Evolutionary conservation across 2,113 vertebrate species (phyloP).

Genomic region (Corydoras maculifer): DNA sequence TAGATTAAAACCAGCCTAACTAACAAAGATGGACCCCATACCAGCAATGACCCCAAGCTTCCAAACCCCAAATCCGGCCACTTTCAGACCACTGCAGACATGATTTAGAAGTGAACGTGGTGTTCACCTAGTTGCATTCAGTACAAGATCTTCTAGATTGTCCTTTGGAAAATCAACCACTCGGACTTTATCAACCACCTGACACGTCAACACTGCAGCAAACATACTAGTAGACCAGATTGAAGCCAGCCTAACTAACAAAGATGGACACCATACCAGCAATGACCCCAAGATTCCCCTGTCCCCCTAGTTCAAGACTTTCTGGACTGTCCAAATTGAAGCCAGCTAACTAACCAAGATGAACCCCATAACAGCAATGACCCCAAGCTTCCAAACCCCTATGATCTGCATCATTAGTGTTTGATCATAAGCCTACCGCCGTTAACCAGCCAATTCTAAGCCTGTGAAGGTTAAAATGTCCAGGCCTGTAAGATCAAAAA

Average conservation of each 20-base stretch:
- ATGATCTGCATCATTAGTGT: too few species aligned
- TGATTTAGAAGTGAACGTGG: too few species aligned
- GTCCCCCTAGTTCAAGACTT: neutral
- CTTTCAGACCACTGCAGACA: too few species aligned
- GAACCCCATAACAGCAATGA: too few species aligned
- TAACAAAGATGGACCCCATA: neutral
- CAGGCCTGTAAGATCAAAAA: slow-evolving; percentile 6
- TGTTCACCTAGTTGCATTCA: too few species aligned
- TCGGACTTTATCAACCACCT: neutral
- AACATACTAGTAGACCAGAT: neutral
- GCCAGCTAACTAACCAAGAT: too few species aligned
- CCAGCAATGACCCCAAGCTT: neutral
- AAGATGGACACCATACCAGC: neutral
- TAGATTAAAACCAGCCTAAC: neutral
- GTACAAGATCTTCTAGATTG: too few species aligned
- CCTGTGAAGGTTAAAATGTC: too few species aligned
- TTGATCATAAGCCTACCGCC: too few species aligned
- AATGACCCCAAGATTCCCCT: neutral
- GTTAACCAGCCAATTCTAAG: too few species aligned
- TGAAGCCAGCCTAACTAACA: neutral
- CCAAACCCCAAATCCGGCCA: neutral
- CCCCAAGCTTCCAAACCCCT: neutral
- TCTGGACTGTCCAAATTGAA: too few species aligned
- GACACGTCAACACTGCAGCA: neutral
- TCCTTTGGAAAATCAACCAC: too few species aligned